These are phyloP conservation scores for Eumacrocentrus americanus DNA, from an alignment of 2,888 invertebrate genomes.

Conservation along the genomic window DNA sequence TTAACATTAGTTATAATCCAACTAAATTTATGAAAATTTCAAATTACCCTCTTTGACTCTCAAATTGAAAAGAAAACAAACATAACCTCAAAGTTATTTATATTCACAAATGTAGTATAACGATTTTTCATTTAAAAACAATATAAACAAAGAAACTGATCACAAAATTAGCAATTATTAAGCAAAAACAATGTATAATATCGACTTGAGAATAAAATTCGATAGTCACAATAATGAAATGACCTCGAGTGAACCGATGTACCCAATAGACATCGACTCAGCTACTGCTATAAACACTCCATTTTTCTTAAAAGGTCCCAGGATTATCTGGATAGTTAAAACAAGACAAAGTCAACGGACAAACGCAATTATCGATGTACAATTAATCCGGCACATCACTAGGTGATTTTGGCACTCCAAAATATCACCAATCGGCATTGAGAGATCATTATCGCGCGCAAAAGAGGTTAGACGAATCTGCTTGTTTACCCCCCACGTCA, in stretches of 20 bases:
- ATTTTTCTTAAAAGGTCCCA: constrained; percentile 30
- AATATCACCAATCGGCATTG: constrained; percentile 13
- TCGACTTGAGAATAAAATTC: constrained; percentile 21
- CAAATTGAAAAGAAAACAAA: constrained; percentile 40
- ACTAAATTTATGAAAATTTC: not conserved
- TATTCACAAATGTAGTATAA: not conserved
- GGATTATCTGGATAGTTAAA: not conserved
- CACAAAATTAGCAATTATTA: too few species aligned
- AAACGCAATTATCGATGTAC: constrained; percentile 19
- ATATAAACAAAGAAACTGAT: too few species aligned
- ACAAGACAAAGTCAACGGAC: not conserved
- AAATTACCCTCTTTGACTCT: not conserved
- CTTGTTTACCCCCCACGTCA: constrained; percentile 53
- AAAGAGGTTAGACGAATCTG: constrained; percentile 52
- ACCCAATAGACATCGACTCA: constrained; percentile 42
- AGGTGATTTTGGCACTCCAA: not conserved
- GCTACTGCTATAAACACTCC: constrained; percentile 44
- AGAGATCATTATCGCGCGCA: constrained; percentile 38
- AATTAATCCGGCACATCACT: not conserved
- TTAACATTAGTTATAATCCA: not conserved
- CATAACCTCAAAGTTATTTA: constrained; percentile 44
- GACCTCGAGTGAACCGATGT: constrained; percentile 48
- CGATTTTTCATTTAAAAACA: not conserved
- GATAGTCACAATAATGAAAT: constrained; percentile 32
- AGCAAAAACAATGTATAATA: too few species aligned